These are phyloP conservation scores for Ochlodes sylvanus DNA, from an alignment of 2,888 invertebrate genomes.

Conservation along the genomic window DNA sequence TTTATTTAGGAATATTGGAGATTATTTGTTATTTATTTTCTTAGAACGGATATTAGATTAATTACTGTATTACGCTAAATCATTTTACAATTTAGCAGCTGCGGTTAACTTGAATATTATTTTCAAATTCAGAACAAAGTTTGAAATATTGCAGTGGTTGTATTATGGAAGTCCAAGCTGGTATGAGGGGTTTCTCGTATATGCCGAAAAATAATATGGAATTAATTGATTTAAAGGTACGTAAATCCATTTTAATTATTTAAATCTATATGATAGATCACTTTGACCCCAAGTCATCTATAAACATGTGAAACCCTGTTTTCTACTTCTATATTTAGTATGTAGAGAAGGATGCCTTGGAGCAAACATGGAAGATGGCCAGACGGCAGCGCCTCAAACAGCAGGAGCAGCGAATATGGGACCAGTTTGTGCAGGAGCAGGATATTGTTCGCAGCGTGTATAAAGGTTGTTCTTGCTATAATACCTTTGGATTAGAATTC, in stretches of 20 bases:
- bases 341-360: conserved; percentile 67
- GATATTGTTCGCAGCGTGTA: conserved; percentile 62
- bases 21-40: not conserved
- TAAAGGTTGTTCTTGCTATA: conserved; percentile 56
- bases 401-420: conserved; percentile 75
- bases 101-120: not conserved
- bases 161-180: conserved; percentile 56
- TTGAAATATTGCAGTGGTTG: no score
- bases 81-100: conserved; percentile 7
- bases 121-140: conserved; percentile 13
- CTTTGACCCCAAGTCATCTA: no score
- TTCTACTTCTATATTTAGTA: conserved; percentile 53
- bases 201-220: conserved; percentile 63
- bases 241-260: not conserved
- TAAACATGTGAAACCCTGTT: no score
- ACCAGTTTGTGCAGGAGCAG: conserved; percentile 72
- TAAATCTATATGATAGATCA: no score
- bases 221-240: conserved; percentile 60
- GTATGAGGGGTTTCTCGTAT: conserved; percentile 69
- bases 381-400: conserved; percentile 69
- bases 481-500: no score
- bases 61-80: not conserved
- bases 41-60: no score
- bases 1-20: not conserved
- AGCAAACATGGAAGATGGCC: conserved; percentile 65